Conservation (phyloP, 1,140 invertebrate genomes). For the Drosophila willistoni region DNA sequence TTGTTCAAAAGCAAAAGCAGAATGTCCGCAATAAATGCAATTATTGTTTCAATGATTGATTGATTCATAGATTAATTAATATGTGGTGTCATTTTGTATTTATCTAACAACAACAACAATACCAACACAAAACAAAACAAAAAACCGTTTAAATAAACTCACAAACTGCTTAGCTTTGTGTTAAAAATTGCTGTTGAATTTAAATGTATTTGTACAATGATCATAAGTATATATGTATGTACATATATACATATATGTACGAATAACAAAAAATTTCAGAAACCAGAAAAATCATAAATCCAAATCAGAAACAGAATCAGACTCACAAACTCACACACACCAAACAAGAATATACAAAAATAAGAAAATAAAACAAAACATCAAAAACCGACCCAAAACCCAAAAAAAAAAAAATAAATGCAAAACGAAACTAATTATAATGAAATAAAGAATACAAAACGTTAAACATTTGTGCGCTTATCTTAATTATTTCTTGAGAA, state of each 20-base stretch:
- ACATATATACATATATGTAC: conserved; percentile 12
- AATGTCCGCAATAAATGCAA: not conserved
- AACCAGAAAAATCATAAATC: not conserved
- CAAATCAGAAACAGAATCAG: conserved; percentile 24
- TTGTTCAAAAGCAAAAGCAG: conserved; percentile 8
- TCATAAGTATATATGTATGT: conserved; percentile 53
- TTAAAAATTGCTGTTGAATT: conserved; percentile 83
- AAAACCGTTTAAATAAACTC: conserved; percentile 39
- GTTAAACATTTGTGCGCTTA: conserved; percentile 34
- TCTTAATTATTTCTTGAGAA: not conserved
- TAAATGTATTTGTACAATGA: conserved; percentile 82
- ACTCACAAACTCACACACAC: conserved; percentile 16
- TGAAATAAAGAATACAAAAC: conserved; percentile 78
- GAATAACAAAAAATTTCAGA: conserved; percentile 10
- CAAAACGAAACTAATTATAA: conserved; percentile 68
- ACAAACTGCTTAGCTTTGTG: conserved; percentile 81
- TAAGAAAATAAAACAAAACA: conserved; percentile 42
- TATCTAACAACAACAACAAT: conserved; percentile 23
- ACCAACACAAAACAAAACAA: conserved; percentile 25
- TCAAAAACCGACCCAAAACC: conserved; percentile 42
- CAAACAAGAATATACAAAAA: conserved; percentile 28
- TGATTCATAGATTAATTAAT: conserved; percentile 12
- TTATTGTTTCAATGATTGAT: conserved; percentile 4
- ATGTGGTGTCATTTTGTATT: conserved; percentile 29
- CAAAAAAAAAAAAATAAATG: conserved; percentile 30